Percentiles rank a stretch among this genome's conserved stretches.
phyloP scores from a whole-genome alignment of 2,888 invertebrate genomes.

The Dyspetes luteomarginatus region DNA sequence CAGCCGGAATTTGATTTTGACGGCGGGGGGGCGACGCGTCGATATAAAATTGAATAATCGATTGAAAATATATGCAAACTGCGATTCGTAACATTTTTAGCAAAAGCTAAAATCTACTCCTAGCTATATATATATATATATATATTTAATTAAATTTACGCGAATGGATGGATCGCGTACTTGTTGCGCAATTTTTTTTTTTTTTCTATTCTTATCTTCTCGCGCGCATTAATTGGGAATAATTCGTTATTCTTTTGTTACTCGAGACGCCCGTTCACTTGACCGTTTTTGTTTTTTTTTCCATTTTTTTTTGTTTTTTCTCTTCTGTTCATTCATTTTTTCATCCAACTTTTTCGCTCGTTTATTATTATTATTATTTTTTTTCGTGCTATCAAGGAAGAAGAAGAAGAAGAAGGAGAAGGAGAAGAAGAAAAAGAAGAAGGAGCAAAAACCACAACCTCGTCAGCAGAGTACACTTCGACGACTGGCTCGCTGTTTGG shows the following conservation, averaged over 20 bases:
- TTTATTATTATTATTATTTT: not conserved
- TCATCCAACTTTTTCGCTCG: not conserved
- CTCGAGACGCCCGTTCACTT: not conserved
- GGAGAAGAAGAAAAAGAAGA: not conserved
- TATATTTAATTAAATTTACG: too few species aligned
- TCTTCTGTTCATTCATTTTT: not conserved
- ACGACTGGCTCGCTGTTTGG: conserved; percentile 16
- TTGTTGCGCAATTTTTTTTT: not conserved
- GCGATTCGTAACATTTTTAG: too few species aligned
- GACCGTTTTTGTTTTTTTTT: not conserved
- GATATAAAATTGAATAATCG: too few species aligned
- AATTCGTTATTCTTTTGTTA: not conserved
- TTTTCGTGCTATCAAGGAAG: too few species aligned
- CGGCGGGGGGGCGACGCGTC: too few species aligned
- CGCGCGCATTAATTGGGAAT: not conserved
- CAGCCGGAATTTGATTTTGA: too few species aligned
- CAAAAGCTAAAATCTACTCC: too few species aligned
- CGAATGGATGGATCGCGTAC: too few species aligned
- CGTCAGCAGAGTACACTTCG: not conserved
- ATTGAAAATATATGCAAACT: too few species aligned
- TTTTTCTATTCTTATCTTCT: too few species aligned
- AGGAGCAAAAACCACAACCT: conserved; percentile 8
- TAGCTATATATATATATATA: too few species aligned
- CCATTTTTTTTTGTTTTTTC: not conserved
- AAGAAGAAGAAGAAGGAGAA: not conserved